These are phyloP conservation scores for Phaethon lepturus DNA, from an alignment of 2,113 vertebrate species.

Conservation along the genomic window DNA sequence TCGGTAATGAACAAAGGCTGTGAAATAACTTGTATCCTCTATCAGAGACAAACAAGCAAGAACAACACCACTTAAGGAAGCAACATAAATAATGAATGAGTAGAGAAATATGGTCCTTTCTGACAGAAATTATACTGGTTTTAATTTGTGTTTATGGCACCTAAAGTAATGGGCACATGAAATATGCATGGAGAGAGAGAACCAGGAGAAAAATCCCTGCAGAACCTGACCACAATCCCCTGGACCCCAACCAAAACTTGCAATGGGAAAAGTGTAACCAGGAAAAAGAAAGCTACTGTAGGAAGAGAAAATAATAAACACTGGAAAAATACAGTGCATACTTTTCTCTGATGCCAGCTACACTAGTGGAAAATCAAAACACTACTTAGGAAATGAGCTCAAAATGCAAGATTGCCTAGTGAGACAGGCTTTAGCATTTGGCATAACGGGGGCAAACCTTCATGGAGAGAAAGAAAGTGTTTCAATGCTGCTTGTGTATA, in stretches of 20 bases:
- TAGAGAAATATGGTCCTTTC: conserved; percentile 49
- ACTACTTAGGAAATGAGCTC: not conserved
- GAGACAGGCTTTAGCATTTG: not conserved
- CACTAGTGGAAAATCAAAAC: not conserved
- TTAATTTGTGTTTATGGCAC: conserved; percentile 74
- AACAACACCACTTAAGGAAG: conserved; percentile 56
- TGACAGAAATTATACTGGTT: conserved; percentile 61
- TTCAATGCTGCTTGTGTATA: not conserved
- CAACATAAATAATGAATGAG: conserved; percentile 62
- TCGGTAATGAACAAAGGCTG: not conserved
- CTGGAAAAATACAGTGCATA: not conserved
- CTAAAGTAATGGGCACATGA: conserved; percentile 66
- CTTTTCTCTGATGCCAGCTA: not conserved
- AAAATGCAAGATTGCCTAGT: not conserved
- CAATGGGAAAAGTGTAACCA: not conserved
- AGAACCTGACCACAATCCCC: not conserved
- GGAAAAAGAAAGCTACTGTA: not conserved
- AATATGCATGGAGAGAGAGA: conserved; percentile 56
- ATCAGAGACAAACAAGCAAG: conserved; percentile 52
- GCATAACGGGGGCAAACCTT: not conserved
- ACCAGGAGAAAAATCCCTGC: conserved; percentile 14
- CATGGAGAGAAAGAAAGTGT: not conserved
- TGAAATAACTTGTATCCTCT: conserved; percentile 40
- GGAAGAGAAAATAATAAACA: conserved; percentile 5
- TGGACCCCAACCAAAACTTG: conserved; percentile 11